These are phyloP conservation scores for Styela clava DNA, from an alignment of 23 tunicate genomes.

Conservation along the genomic window DNA sequence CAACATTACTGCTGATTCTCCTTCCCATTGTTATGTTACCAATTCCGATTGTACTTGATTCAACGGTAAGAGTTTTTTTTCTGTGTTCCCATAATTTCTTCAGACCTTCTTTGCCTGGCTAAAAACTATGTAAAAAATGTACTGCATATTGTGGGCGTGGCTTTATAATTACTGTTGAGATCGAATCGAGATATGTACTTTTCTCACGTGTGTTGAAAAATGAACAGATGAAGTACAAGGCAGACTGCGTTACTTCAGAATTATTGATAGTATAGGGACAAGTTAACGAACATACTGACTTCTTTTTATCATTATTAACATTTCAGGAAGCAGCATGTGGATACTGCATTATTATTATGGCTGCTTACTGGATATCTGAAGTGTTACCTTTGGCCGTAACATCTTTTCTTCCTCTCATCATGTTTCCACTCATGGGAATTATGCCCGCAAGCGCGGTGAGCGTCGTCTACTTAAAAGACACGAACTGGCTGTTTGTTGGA, in stretches of 20 bases:
- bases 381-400: conserved; percentile 57
- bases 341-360: conserved; percentile 58
- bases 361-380: conserved; percentile 66
- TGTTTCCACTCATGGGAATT: conserved; percentile 59
- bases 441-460: conserved; percentile 66
- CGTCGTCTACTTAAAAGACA: conserved; percentile 53
- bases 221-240: too few relatives aligned
- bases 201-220: too few relatives aligned
- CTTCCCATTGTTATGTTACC: not conserved
- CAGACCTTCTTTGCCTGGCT: too few relatives aligned
- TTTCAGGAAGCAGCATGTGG: conserved; percentile 63
- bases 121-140: too few relatives aligned
- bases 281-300: too few relatives aligned
- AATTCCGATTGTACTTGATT: not conserved
- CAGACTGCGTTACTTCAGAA: too few relatives aligned
- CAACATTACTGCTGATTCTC: conserved; percentile 1
- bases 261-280: too few relatives aligned
- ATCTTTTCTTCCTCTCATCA: conserved; percentile 51
- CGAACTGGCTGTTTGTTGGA: conserved; percentile 57
- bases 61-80: too few relatives aligned
- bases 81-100: too few relatives aligned
- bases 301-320: not conserved
- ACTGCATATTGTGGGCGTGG: too few relatives aligned
- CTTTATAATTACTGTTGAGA: too few relatives aligned
- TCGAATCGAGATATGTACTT: too few relatives aligned